Evolutionary conservation across 2,888 invertebrate species (phyloP), one percentile per base, ranked within the genome.

Genomic region (Drosophila greeni): DNA sequence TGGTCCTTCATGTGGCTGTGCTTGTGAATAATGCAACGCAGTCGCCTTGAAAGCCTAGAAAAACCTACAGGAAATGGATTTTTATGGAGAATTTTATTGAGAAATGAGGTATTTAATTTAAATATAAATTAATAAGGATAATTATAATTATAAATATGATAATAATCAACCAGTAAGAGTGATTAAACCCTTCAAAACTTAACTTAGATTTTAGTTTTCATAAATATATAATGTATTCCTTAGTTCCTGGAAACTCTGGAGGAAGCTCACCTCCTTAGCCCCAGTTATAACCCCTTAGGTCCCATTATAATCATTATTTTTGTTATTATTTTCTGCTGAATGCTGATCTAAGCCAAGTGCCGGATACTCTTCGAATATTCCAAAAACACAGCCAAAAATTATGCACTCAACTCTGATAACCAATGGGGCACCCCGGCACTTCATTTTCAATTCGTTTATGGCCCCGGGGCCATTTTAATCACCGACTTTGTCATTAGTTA

Each of bases 401-500:
- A 51, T 51, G 55, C 51, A 51, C 36, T 49, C 36, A 29, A 16
- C 45, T 26, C 12, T 11, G 42, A 42, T 16, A 54, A 45, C 45
- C 53, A 45, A 53, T 53, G 43, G 45, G n/a, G n/a, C n/a, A n/a
- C 16, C 26, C 18, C 11, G 20, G 6, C 43, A 12, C 26, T 43
- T 18, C 29, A 26, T 48, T 47, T 57, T 61, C 58, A 20, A 42
- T 43, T 42, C n/a, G 26, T 34, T 11, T 1, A 1, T n/a, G 12
- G 23, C 43, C 60, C 62, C 26, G 45, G 51, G 65, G 62, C 66
- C 59, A 71, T 68, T 75, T 78, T 72, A 77, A 76, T 75, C 75
- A 75, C 61, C 73, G 69, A 66, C 57, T 72, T 66, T 74, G 72
- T 59, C 64, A 69, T 56, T 71, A 73, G 75, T 75, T 71, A 74